Base-by-base conservation (phyloP, 1,140 invertebrate genomes). In the Ceratitis capitata region DNA sequence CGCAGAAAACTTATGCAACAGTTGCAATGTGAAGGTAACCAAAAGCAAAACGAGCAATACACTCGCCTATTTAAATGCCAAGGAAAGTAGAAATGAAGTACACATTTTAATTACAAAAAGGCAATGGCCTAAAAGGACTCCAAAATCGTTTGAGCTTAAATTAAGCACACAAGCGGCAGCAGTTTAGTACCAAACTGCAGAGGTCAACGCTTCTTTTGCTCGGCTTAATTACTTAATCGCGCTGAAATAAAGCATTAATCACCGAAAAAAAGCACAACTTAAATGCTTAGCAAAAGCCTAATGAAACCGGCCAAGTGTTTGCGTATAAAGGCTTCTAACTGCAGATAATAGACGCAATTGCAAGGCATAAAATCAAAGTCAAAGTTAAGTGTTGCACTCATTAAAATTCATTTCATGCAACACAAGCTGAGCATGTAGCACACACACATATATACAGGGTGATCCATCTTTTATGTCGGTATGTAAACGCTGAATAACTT, bases 1-100 rank as follows among this genome's bases (percentile, higher is more conserved):
- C 45, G 39, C 23, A 47, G 69, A 42, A n/a, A n/a, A 23, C 69
- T 78, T 78, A 78, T 78, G 69, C 69, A 78, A 78, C 69, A 78
- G 39, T 78, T 45, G 39, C 69, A 78, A 78, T 10, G 39, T 7
- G 16, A 26, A 35, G n/a, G n/a, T n/a, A n/a, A n/a, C n/a, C n/a
- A n/a, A n/a, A n/a, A 26, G 9, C 56, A 4, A 32, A 78, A 7
- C 32, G 14, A 69, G 14, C 29, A 69, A 69, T 16, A n/a, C 23
- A 14, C 32, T 69, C 9, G 32, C 3, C 1, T 1, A 9, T 2
- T 56, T 39, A 69, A 69, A 69, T 39, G 61, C 61, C 61, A 69
- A 39, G 32, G 16, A 69, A 69, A 61, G 39, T 6, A 32, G 14
- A 32, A 14, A 29, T 64, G 5, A 64, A 14, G 16, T 14, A 64